These are phyloP conservation scores for Cyanoliseus patagonus DNA, from an alignment of 2,113 vertebrate genomes.

Conservation along the genomic window DNA sequence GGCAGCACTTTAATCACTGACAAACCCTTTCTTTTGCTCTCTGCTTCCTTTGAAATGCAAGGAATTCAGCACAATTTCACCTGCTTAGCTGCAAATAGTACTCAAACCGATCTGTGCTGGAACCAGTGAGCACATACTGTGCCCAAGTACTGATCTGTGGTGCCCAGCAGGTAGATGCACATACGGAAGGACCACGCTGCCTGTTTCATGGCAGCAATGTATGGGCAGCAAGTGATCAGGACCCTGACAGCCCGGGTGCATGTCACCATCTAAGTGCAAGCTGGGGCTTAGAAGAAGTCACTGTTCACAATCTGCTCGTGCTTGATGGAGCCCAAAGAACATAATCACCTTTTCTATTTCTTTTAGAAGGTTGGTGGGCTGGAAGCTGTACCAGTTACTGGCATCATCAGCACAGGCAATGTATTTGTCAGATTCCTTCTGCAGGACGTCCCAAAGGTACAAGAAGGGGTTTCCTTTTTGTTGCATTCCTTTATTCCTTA, in stretches of 20 bases:
- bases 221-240: accelerated
- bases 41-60: not conserved
- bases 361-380: not conserved
- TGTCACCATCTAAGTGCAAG: not conserved
- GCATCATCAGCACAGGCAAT: not conserved
- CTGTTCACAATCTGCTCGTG: not conserved
- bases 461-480: not conserved
- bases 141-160: no score
- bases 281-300: not conserved
- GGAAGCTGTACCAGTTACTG: not conserved
- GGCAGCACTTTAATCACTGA: not conserved
- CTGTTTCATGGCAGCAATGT: not conserved
- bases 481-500: not conserved
- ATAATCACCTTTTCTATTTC: not conserved
- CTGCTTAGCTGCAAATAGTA: not conserved
- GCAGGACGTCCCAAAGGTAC: not conserved
- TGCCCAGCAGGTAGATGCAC: not conserved
- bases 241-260: not conserved
- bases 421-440: not conserved
- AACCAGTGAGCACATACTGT: not conserved
- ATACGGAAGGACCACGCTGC: not conserved
- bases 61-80: not conserved
- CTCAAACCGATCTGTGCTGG: not conserved
- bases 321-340: not conserved
- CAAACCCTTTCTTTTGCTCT: not conserved